A percentile compares a stretch with the other conserved stretches of the same genome.
Evolutionary conservation across 2,797 vertebrate genomes (phyloP).

Genomic region (Morus bassanus): DNA sequence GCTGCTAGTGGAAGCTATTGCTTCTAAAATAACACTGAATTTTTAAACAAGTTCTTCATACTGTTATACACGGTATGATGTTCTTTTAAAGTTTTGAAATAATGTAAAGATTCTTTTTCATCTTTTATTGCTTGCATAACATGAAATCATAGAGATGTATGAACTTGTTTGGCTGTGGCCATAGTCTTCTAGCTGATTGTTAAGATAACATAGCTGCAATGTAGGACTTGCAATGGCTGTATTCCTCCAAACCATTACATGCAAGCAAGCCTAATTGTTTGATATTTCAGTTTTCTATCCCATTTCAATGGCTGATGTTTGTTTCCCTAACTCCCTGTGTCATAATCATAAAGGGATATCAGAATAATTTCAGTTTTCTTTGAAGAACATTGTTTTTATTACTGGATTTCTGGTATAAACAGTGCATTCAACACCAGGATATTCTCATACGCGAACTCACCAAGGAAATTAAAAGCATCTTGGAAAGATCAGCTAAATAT

Average conservation of each 20-base stretch:
- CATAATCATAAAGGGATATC: background rate
- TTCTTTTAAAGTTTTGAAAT: conserved; percentile 6
- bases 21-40: conserved; percentile 54
- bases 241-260: background rate
- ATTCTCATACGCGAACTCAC: background rate
- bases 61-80: background rate
- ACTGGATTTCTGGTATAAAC: background rate
- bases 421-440: background rate
- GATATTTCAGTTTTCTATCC: background rate
- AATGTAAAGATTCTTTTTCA: background rate
- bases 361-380: background rate
- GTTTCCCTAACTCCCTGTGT: background rate
- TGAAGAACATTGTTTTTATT: conserved; percentile 4
- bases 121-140: background rate
- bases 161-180: background rate
- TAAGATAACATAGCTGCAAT: background rate
- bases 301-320: background rate
- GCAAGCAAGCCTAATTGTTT: background rate
- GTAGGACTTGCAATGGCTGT: background rate
- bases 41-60: conserved; percentile 4
- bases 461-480: conserved; percentile 1
- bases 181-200: background rate
- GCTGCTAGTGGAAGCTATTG: conserved; percentile 30
- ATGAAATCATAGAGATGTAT: background rate
- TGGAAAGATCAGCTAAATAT: background rate